phyloP scores from a whole-genome alignment of 2,797 vertebrate species.

The Onychomys leucogaster region DNA sequence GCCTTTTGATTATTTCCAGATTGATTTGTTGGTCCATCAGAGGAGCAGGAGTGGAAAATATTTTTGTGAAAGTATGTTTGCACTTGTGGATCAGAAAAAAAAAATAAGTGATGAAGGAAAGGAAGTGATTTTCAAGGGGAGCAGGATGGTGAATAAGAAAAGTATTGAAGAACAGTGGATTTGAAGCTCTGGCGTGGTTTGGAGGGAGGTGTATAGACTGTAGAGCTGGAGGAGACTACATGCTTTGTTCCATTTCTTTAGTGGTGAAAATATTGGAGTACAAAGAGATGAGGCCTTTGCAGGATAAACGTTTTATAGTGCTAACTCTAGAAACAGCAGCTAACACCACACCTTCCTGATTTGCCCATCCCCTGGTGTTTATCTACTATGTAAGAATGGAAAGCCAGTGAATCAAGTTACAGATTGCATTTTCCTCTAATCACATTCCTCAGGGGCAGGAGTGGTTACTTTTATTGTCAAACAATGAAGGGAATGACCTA shows the following conservation, averaged over 20 bases:
- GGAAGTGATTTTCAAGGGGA: background rate
- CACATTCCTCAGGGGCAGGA: background rate
- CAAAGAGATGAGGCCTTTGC: background rate
- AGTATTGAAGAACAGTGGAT: background rate
- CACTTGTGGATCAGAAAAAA: background rate
- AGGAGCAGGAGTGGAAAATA: background rate
- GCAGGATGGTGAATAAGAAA: background rate
- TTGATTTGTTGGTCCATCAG: background rate
- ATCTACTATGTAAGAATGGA: background rate
- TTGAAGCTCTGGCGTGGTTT: background rate
- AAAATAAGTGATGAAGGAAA: background rate
- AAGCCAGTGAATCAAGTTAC: background rate
- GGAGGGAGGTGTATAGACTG: background rate
- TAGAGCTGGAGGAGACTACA: background rate
- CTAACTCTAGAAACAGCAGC: background rate
- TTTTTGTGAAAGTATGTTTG: slow-evolving; percentile 4
- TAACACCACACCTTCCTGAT: background rate
- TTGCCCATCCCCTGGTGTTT: background rate
- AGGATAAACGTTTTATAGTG: background rate
- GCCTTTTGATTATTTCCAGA: background rate
- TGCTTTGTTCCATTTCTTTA: background rate
- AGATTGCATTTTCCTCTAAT: background rate
- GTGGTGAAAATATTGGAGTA: background rate
- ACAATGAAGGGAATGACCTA: background rate
- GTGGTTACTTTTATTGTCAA: background rate